Percentiles rank a stretch among this genome's conserved stretches.
These are phyloP conservation scores for Picus viridis DNA, from an alignment of 2,797 vertebrate genomes.

Conservation along the genomic window DNA sequence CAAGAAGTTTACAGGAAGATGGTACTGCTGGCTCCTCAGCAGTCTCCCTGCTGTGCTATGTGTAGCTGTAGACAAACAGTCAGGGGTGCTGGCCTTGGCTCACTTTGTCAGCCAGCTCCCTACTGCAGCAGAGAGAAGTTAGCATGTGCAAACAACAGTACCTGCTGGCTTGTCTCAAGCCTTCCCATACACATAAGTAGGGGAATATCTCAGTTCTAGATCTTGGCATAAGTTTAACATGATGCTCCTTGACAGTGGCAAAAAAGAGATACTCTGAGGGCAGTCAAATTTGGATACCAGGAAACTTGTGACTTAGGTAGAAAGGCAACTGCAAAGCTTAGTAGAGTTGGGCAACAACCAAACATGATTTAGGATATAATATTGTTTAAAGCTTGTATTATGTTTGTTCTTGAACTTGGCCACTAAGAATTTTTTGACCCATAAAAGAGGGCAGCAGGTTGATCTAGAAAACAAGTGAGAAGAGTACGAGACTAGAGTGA, in stretches of 20 bases:
- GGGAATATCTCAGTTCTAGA: not conserved
- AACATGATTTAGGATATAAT: not conserved
- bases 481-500: not conserved
- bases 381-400: not conserved
- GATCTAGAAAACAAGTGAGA: not conserved
- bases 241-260: not conserved
- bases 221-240: not conserved
- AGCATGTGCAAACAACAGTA: not conserved
- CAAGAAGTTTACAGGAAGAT: not conserved
- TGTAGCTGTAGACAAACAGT: not conserved
- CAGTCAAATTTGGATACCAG: not conserved
- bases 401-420: not conserved
- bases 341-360: not conserved
- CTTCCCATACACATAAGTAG: not conserved
- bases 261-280: not conserved
- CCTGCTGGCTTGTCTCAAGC: not conserved
- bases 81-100: not conserved
- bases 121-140: not conserved
- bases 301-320: not conserved
- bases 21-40: not conserved
- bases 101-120: not conserved
- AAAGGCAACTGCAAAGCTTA: not conserved
- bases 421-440: not conserved
- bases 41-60: not conserved
- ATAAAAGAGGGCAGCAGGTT: not conserved